Conservation (phyloP, 2,113 vertebrate genomes). For the Alectura lathami region DNA sequence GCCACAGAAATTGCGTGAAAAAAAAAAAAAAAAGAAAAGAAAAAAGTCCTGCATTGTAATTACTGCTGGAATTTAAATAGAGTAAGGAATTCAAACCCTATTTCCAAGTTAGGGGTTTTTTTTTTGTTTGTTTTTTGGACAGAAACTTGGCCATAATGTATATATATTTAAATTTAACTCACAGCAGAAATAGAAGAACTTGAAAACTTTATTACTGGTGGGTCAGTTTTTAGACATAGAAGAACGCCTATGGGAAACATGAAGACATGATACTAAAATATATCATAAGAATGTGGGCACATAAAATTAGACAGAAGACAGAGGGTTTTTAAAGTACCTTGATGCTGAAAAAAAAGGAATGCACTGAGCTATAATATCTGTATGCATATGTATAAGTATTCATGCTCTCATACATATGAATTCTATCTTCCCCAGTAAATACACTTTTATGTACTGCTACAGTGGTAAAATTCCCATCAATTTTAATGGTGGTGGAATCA, state of each 20-base stretch:
- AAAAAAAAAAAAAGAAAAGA: not conserved
- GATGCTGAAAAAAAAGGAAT: not conserved
- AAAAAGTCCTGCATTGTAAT: not conserved
- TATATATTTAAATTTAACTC: not conserved
- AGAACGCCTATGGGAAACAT: not conserved
- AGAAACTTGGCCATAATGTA: not conserved
- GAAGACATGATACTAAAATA: not conserved
- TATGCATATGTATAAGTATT: not conserved
- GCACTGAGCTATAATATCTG: not conserved
- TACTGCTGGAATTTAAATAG: conserved; percentile 4
- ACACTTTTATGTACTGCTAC: conserved; percentile 10
- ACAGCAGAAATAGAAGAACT: not conserved
- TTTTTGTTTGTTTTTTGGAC: not conserved
- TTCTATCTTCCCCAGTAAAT: conserved; percentile 8
- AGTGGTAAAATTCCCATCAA: not conserved
- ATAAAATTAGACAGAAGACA: not conserved
- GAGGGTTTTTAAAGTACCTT: not conserved
- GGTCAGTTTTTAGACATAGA: not conserved
- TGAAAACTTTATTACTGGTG: not conserved
- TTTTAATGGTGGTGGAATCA: not conserved
- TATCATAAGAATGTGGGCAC: not conserved
- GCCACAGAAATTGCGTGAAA: not conserved
- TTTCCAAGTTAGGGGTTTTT: not conserved
- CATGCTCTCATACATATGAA: not conserved
- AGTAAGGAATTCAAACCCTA: not conserved